Conservation (phyloP, 2,113 vertebrate genomes). For the Hemiprocne comata region DNA sequence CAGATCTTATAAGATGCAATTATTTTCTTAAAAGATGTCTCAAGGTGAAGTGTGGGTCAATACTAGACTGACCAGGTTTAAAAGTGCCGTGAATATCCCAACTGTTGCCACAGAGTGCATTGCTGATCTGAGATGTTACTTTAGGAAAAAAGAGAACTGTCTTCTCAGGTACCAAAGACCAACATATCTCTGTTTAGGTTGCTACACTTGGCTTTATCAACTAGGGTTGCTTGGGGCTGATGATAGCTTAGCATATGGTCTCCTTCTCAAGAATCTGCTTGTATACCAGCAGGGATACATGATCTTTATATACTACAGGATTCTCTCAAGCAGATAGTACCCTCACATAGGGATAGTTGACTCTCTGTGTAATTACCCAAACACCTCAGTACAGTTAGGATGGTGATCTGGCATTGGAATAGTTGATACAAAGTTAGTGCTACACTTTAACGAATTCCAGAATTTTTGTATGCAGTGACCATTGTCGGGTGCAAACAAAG, state of each 20-base stretch:
- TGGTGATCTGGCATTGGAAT: neutral
- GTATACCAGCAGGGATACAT: neutral
- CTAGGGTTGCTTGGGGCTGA: neutral
- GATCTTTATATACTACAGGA: no score
- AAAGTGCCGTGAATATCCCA: neutral
- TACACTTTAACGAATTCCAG: neutral
- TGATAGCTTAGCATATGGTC: neutral
- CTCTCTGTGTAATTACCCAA: neutral
- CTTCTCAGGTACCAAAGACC: neutral
- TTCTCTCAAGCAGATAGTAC: neutral
- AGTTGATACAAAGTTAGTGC: neutral
- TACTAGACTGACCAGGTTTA: neutral
- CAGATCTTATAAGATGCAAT: neutral
- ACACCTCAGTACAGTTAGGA: neutral
- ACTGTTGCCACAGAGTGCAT: neutral
- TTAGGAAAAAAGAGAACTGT: neutral
- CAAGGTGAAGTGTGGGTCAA: conserved; percentile 1
- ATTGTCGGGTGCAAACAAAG: neutral
- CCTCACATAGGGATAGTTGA: neutral
- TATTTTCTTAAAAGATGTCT: conserved; percentile 13
- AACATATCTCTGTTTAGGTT: neutral
- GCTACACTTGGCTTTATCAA: neutral
- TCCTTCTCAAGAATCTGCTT: neutral
- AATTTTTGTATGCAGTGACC: neutral
- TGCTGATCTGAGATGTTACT: neutral